phyloP scores from a whole-genome alignment of 2,797 vertebrate genomes.

The Anabas testudineus region DNA sequence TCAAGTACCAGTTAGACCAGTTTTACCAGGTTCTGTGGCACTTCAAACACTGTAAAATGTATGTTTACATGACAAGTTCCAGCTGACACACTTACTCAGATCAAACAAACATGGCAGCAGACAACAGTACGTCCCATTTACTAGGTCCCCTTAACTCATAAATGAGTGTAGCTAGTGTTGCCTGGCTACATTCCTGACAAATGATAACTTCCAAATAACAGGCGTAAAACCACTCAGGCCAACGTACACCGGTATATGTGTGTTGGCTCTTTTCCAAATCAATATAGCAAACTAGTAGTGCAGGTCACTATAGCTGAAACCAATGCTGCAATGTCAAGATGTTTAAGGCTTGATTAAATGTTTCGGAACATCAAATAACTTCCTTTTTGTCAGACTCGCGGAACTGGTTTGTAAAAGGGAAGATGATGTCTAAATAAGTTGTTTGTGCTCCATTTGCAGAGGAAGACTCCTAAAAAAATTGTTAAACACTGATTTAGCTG shows the following conservation, averaged over 20 bases:
- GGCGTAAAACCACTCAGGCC: neutral
- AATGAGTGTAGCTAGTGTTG: neutral
- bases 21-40: constrained; percentile 18
- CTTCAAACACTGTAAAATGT: neutral
- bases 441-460: too few species aligned
- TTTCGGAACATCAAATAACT: neutral
- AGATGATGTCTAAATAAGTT: too few species aligned
- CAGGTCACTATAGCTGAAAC: neutral
- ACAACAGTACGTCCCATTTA: neutral
- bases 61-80: constrained; percentile 32
- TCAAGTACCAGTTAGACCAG: constrained; percentile 39
- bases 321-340: neutral
- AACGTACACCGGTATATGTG: neutral
- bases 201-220: constrained; percentile 11
- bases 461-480: too few species aligned
- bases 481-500: too few species aligned
- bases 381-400: too few species aligned
- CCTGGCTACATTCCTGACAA: constrained; percentile 43
- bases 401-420: too few species aligned
- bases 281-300: neutral
- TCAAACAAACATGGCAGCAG: constrained; percentile 3
- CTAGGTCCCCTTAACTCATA: constrained; percentile 8
- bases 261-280: constrained; percentile 22
- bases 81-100: constrained; percentile 14
- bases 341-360: neutral